Base-by-base conservation (phyloP, 2,797 vertebrate genomes). In the Chanos chanos region DNA sequence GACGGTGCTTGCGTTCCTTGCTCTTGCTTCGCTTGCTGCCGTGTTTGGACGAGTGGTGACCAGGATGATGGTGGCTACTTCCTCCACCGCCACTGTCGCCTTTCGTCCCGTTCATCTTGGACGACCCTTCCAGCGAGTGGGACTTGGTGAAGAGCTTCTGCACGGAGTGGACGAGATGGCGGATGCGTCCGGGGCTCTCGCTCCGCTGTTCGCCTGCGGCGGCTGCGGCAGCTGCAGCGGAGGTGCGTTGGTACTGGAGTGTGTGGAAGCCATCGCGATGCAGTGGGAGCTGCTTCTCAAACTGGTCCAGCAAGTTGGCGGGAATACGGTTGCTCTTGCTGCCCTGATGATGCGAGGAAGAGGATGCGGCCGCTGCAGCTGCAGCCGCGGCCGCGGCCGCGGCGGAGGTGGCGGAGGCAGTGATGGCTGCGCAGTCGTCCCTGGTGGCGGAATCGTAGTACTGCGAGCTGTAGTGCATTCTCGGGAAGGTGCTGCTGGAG, bases 61-160 rank as follows among this genome's bases (percentile, higher is more conserved):
- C 82, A 0, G 94, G 92, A 59, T 89, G 89, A 71, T 88, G 85
- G 65, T 89, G 81, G 54, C 68, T 92, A 0, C 93, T 92, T 58
- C 81, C 88, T 39, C 93, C 82, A 58, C 89, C 79, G 8, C 70
- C 68, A 0, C 79, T 65, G 15, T 95, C 95, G 2, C 90, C 92
- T 73, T 93, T 97, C 81, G 94, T 91, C 77, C 97, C 94, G 3
- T 98, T 96, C 82, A 92, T 86, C 81, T 98, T 99, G 73, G 96
- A 94, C 1, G 97, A 92, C 49, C 97, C 96, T 85, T 99, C 97
- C 68, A 99, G 87, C 34, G 97, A 99, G 78, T 99, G 97, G 48
- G 97, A 99, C 85, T 99, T 99, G 71, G 97, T 99, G 86, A 99
- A 99, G 77, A 99, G 96, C 87, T 98, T 99, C 80, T 99, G 97